Evolutionary conservation across 1,140 invertebrate genomes (phyloP).

Genomic region (Ylistrum balloti): DNA sequence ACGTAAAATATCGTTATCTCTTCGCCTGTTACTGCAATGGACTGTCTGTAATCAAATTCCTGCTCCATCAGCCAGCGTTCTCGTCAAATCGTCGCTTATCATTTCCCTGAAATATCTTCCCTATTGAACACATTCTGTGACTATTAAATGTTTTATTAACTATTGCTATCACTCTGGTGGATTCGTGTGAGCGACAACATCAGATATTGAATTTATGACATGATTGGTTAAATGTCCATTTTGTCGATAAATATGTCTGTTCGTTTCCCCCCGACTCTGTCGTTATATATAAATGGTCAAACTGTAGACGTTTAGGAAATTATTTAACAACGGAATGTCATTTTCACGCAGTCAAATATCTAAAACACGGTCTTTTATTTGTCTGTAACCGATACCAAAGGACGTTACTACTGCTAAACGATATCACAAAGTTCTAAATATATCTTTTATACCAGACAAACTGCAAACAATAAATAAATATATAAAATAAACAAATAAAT

Average conservation of each 20-base stretch:
- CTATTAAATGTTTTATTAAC: slow-evolving; percentile 19
- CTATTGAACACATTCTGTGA: neutral
- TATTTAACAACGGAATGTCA: neutral
- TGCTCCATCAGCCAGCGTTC: neutral
- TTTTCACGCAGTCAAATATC: neutral
- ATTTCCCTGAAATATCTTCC: slow-evolving; percentile 1
- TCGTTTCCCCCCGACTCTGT: too few relatives aligned
- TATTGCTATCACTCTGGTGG: neutral
- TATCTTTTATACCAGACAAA: too few relatives aligned
- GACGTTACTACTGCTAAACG: too few relatives aligned
- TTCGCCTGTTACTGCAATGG: neutral
- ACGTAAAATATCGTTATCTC: slow-evolving; percentile 12
- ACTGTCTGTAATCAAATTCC: neutral
- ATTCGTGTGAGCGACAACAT: neutral
- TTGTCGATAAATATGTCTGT: neutral
- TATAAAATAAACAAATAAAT: too few relatives aligned
- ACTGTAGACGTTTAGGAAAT: too few relatives aligned
- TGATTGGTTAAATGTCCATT: slow-evolving; percentile 35
- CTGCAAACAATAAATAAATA: too few relatives aligned
- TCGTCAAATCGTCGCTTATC: slow-evolving; percentile 27
- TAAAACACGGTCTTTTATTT: too few relatives aligned
- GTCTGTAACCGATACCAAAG: too few relatives aligned
- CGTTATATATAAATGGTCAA: too few relatives aligned
- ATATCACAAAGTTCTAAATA: too few relatives aligned
- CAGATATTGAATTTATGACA: slow-evolving; percentile 27